Evolutionary conservation across 2,888 invertebrate species (phyloP).

Genomic region (Linyphia triangularis): DNA sequence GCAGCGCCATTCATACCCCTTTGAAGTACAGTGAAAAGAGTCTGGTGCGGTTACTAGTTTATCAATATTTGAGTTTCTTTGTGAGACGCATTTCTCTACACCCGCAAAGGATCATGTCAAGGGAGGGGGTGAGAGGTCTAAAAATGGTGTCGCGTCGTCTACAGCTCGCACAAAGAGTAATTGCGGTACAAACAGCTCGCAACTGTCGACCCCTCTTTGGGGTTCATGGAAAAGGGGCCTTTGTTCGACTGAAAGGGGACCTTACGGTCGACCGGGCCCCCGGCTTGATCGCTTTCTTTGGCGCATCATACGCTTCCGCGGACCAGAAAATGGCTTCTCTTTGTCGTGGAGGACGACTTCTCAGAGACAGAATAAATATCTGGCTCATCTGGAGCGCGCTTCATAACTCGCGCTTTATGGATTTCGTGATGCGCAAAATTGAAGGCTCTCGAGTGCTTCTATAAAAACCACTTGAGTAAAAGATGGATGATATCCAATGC

Average conservation of each 20-base stretch:
- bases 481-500: neutral
- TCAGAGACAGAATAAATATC: slow-evolving; percentile 62
- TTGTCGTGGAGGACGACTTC: slow-evolving; percentile 59
- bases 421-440: neutral
- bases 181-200: slow-evolving; percentile 63
- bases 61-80: slow-evolving; percentile 74
- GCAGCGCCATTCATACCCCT: neutral
- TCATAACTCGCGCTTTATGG: neutral
- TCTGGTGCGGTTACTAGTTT: slow-evolving; percentile 45
- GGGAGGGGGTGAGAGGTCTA: slow-evolving; percentile 49
- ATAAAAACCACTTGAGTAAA: neutral
- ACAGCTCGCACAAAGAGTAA: slow-evolving; percentile 60
- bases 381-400: neutral
- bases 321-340: slow-evolving; percentile 68
- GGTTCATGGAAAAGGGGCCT: neutral
- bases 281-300: slow-evolving; percentile 69
- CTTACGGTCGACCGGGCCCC: slow-evolving; percentile 9
- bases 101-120: slow-evolving; percentile 63
- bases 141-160: slow-evolving; percentile 58
- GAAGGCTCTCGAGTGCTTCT: neutral
- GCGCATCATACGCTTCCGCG: slow-evolving; percentile 59
- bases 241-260: slow-evolving; percentile 51
- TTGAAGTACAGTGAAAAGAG: neutral
- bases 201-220: slow-evolving; percentile 18
- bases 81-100: slow-evolving; percentile 28